Evolutionary conservation across 1,140 invertebrate genomes (phyloP).

Genomic region (Drosophila lowei): DNA sequence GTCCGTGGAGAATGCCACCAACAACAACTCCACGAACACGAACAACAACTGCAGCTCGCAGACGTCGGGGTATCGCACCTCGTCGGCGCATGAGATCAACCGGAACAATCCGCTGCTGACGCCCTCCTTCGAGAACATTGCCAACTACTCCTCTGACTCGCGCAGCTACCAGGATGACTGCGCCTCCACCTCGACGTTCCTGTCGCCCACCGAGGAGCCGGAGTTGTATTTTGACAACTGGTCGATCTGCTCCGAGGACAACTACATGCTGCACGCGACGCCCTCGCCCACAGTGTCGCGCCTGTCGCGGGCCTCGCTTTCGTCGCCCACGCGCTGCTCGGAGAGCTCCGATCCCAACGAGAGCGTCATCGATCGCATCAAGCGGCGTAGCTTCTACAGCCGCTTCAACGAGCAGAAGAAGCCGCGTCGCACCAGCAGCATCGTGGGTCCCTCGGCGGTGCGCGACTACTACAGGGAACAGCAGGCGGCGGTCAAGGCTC

Average conservation of each 20-base stretch:
- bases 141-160: constrained; percentile 82
- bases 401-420: constrained; percentile 92
- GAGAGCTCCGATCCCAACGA: constrained; percentile 85
- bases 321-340: constrained; percentile 73
- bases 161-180: constrained; percentile 81
- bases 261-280: constrained; percentile 76
- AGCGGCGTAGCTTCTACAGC: constrained; percentile 94
- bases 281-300: constrained; percentile 83
- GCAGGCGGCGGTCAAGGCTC: constrained; percentile 66
- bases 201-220: constrained; percentile 86
- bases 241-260: constrained; percentile 87
- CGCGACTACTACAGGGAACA: constrained; percentile 81
- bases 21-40: constrained; percentile 71
- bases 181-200: constrained; percentile 82
- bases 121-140: constrained; percentile 79
- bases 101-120: constrained; percentile 76
- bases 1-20: constrained; percentile 66
- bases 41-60: constrained; percentile 75
- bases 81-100: constrained; percentile 83
- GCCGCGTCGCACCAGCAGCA: constrained; percentile 85
- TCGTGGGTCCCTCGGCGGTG: constrained; percentile 84
- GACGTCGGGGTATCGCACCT: constrained; percentile 81
- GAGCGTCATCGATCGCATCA: constrained; percentile 92
- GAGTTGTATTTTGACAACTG: constrained; percentile 87
- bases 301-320: constrained; percentile 83